Conservation (phyloP, 2,888 invertebrate genomes). For the Diplolepis rosae region DNA sequence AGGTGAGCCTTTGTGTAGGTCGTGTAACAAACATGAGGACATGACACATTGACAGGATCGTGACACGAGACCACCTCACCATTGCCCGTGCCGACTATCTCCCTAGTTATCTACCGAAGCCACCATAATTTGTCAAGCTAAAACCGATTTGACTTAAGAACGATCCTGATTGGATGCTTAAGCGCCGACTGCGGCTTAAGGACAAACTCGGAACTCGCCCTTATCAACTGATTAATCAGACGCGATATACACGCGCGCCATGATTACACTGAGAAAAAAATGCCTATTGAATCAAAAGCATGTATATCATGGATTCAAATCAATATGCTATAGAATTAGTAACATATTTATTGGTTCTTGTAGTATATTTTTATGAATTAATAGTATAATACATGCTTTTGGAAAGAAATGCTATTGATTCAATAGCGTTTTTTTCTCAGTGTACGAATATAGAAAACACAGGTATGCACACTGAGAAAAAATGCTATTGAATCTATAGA, state of each 20-base stretch:
- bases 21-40: conserved; percentile 38
- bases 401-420: too few relatives aligned
- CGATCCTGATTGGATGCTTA: conserved; percentile 45
- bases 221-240: conserved; percentile 18
- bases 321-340: too few relatives aligned
- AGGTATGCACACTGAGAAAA: too few relatives aligned
- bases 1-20: conserved; percentile 31
- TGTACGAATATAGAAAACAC: too few relatives aligned
- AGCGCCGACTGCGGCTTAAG: conserved; percentile 14
- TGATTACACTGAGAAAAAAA: conserved; percentile 22
- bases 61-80: conserved; percentile 58
- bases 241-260: conserved; percentile 5
- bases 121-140: conserved; percentile 62
- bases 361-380: too few relatives aligned
- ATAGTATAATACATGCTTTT: too few relatives aligned
- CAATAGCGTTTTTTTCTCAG: too few relatives aligned
- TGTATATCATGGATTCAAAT: too few relatives aligned
- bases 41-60: conserved; percentile 56
- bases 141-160: conserved; percentile 43
- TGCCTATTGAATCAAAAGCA: too few relatives aligned
- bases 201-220: not conserved
- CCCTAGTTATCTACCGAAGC: conserved; percentile 49
- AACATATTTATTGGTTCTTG: too few relatives aligned
- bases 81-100: conserved; percentile 52
- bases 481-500: too few relatives aligned